Evolutionary conservation across 2,888 invertebrate genomes (phyloP).

Genomic region (Adineta ricciae): DNA sequence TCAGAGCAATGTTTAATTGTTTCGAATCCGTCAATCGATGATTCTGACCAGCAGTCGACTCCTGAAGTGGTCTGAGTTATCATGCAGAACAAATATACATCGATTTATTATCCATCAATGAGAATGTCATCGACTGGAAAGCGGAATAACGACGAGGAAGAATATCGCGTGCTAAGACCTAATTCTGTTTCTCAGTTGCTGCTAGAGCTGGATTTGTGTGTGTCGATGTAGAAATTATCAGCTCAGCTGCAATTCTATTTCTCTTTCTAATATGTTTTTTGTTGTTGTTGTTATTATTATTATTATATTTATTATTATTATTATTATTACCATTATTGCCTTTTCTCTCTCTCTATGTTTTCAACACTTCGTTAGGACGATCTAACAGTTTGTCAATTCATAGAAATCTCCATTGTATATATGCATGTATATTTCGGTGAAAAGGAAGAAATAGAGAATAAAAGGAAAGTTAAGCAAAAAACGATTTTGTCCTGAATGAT

Average conservation of each 20-base stretch:
- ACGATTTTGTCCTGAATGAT: neutral
- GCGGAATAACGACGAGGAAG: neutral
- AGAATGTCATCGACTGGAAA: neutral
- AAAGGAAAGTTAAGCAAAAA: neutral
- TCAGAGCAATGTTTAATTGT: conserved; percentile 3
- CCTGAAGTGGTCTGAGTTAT: neutral
- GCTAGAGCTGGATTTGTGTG: neutral
- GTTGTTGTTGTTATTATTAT: neutral
- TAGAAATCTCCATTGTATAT: neutral
- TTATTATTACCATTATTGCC: neutral
- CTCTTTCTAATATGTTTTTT: neutral
- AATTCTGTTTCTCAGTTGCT: neutral
- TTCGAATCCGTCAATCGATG: conserved; percentile 4
- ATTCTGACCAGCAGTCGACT: neutral
- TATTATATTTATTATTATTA: neutral
- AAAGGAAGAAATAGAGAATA: neutral
- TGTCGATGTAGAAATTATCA: neutral
- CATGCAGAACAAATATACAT: neutral
- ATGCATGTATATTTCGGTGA: neutral
- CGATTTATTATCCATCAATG: neutral
- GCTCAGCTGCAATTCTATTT: neutral
- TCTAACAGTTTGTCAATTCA: neutral
- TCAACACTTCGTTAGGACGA: neutral
- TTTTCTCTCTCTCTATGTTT: neutral
- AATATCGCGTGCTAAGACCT: neutral